A percentile compares a stretch with the other conserved stretches of the same genome.
phyloP scores from a whole-genome alignment of 2,888 invertebrate genomes.

The Poecilobothrus nobilitatus region DNA sequence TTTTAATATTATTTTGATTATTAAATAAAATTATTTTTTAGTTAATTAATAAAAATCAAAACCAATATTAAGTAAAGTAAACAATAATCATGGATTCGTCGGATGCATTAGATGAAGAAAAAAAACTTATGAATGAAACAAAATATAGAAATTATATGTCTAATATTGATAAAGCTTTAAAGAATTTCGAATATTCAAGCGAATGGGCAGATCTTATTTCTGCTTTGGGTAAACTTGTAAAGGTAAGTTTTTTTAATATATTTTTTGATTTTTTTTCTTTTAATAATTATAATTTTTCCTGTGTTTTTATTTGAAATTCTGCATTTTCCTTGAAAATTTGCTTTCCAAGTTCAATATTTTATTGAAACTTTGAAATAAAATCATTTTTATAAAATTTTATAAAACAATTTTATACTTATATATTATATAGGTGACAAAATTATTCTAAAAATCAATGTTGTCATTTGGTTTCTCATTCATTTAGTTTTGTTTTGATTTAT shows the following conservation, averaged over 20 bases:
- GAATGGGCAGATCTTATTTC: constrained; percentile 93
- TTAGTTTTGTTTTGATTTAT: too few species aligned
- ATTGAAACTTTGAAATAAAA: too few species aligned
- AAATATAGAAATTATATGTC: constrained; percentile 74
- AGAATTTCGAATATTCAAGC: constrained; percentile 85
- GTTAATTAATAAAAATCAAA: constrained; percentile 2
- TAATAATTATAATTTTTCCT: not conserved
- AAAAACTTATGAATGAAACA: constrained; percentile 69
- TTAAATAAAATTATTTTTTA: too few species aligned
- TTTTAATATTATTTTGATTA: too few species aligned
- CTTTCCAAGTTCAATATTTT: constrained; percentile 8
- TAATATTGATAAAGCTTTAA: constrained; percentile 77
- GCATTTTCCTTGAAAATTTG: constrained; percentile 6
- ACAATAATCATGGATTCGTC: constrained; percentile 37
- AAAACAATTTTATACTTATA: too few species aligned
- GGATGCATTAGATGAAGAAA: constrained; percentile 54
- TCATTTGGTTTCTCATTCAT: too few species aligned
- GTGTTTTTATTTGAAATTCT: constrained; percentile 9
- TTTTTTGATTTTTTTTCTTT: constrained; percentile 16
- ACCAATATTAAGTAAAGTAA: constrained; percentile 11
- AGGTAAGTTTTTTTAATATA: constrained; percentile 54
- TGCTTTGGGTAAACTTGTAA: constrained; percentile 79
- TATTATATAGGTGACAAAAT: too few species aligned
- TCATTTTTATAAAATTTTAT: too few species aligned
- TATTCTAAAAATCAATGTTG: too few species aligned